Conservation (phyloP, 2,888 invertebrate genomes). For the Caenorhabditis doughertyi region DNA sequence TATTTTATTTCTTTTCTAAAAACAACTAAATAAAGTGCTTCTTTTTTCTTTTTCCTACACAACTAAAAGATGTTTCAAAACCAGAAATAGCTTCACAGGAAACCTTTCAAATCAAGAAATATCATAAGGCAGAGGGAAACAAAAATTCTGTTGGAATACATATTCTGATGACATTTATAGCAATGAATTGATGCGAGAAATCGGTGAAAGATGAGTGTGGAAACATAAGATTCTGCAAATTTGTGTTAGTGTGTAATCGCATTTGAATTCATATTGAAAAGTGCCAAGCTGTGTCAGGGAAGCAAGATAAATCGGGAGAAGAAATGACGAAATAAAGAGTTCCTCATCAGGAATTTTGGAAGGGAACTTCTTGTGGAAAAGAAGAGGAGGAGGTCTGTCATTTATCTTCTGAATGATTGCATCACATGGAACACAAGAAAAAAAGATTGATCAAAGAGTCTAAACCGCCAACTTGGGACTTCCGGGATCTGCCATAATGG, state of each 20-base stretch:
- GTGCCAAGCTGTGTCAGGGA: conserved; percentile 2
- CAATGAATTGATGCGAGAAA: conserved; percentile 49
- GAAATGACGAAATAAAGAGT: conserved; percentile 5
- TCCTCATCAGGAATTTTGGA: conserved; percentile 13
- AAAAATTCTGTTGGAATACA: conserved; percentile 3
- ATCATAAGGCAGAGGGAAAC: neutral
- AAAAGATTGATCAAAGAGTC: neutral
- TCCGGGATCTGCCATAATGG: neutral
- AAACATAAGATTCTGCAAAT: conserved; percentile 5
- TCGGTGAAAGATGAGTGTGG: conserved; percentile 42
- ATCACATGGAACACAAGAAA: conserved; percentile 7
- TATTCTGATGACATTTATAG: conserved; percentile 27
- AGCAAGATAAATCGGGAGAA: conserved; percentile 18
- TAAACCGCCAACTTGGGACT: neutral
- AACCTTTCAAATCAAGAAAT: conserved; percentile 2
- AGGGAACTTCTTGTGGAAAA: neutral
- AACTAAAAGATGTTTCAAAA: conserved; percentile 11
- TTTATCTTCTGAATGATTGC: conserved; percentile 1
- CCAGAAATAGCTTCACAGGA: conserved; percentile 14
- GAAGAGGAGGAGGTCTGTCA: neutral
- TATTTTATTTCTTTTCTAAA: neutral
- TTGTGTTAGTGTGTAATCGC: conserved; percentile 45
- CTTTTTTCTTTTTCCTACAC: no score
- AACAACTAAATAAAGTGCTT: conserved; percentile 23
- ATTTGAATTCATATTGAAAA: conserved; percentile 37